Conservation (phyloP, 2,797 vertebrate genomes). For the Cephalopachus bancanus region DNA sequence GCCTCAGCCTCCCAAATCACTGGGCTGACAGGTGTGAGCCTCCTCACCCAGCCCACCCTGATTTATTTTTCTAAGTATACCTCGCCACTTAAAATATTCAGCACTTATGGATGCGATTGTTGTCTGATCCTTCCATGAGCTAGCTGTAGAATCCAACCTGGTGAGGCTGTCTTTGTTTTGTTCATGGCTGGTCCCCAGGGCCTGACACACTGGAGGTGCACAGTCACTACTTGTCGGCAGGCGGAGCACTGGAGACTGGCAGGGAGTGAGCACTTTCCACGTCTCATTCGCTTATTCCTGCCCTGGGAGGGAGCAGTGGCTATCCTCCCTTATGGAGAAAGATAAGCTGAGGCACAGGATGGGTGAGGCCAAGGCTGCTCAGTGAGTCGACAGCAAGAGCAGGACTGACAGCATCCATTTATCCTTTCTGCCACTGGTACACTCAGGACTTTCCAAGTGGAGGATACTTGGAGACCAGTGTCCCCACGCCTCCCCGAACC, state of each 20-base stretch:
- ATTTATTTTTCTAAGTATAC: neutral
- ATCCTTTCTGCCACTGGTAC: neutral
- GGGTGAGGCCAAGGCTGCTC: neutral
- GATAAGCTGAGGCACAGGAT: neutral
- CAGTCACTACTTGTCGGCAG: neutral
- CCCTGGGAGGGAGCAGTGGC: neutral
- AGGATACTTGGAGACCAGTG: neutral
- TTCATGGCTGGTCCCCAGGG: neutral
- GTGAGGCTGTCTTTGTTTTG: neutral
- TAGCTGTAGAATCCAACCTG: neutral
- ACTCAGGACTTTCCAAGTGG: neutral
- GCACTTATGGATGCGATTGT: accelerated
- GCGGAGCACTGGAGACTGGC: neutral
- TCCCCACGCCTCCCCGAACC: neutral
- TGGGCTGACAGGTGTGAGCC: too few species aligned
- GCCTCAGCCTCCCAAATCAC: too few species aligned
- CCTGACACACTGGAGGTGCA: neutral
- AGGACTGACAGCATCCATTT: neutral
- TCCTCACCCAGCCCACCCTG: neutral
- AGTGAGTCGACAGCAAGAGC: neutral
- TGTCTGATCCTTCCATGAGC: neutral
- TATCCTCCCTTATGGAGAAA: neutral
- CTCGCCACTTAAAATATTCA: neutral
- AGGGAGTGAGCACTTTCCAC: neutral
- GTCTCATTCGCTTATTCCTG: neutral